Evolutionary conservation across 2,797 vertebrate species (phyloP).

Genomic region (Gadopsis marmoratus): DNA sequence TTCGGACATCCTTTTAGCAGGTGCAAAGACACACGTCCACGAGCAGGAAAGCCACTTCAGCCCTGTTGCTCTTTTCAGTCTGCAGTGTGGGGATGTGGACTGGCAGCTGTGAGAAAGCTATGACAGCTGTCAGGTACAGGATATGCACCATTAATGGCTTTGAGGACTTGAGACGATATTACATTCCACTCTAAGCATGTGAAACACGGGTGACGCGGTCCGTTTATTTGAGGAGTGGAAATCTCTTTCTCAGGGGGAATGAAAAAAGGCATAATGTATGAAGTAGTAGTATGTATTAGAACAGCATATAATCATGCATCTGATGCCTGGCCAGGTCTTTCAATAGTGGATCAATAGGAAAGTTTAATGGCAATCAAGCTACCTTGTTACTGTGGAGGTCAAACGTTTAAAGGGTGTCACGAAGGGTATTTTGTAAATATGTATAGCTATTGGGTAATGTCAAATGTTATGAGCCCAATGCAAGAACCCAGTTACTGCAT

Average conservation of each 20-base stretch:
- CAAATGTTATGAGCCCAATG: neutral
- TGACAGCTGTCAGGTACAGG: constrained; percentile 8
- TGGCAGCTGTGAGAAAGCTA: neutral
- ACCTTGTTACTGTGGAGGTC: neutral
- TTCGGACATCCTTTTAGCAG: neutral
- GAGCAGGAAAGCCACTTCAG: constrained; percentile 12
- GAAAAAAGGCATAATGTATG: neutral
- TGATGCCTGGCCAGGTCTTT: neutral
- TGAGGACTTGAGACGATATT: constrained; percentile 7
- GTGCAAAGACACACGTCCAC: neutral
- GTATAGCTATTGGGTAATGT: too few relatives aligned
- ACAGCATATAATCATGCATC: neutral
- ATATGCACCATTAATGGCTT: neutral
- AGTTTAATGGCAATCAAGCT: neutral
- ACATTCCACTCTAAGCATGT: neutral
- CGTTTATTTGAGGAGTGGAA: constrained; percentile 5
- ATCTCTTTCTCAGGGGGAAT: neutral
- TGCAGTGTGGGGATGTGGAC: neutral
- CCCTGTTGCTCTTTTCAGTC: neutral
- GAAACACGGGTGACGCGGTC: neutral
- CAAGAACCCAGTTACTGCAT: neutral
- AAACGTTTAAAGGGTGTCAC: neutral
- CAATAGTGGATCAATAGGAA: neutral
- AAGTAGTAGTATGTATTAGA: neutral
- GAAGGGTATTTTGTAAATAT: neutral